Base-by-base conservation (phyloP, 2,113 vertebrate species). In the Ammodytes dubius region DNA sequence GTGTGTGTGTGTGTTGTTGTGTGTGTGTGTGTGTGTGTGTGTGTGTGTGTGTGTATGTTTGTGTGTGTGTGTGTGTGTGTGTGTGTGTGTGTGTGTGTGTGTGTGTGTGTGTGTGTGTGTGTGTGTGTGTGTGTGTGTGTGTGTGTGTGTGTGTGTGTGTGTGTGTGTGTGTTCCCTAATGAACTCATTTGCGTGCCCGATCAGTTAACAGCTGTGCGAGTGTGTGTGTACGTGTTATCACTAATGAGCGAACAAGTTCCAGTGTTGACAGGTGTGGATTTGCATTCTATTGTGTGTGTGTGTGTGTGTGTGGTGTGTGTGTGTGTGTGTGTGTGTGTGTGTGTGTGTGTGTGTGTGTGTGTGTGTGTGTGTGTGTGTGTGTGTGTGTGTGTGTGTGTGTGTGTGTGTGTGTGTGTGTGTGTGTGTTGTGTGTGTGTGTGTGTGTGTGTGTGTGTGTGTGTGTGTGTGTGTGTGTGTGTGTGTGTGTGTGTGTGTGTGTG, bases 141-240 rank as follows among this genome's bases (percentile, higher is more conserved):
- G 49, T 72, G 58, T 58, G 11, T 37, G 56, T 13, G 27, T 13
- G 19, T 39, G 45, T 47, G 65, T 27, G 15, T 68, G 64, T 68
- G 54, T 57, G 37, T 69, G 40, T 65, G 15, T 59, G 63, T 59
- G 0, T 35, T 52, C 65, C 13, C 37, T 53, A 74, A 70, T 66
- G 61, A 87, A 61, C 66, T 79, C 5, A 59, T 66, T 40, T 74
- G 68, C 37, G 37, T 66, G 65, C 42, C 40, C 50, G 77, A 46
- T 82, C 79, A 60, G 40, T 27, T 37, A 43, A 45, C 63, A 76
- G 56, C 71, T 69, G 59, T 78, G 68, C 65, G 45, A 11, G 57
- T 78, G 61, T 68, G 70, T 85, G 72, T 78, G 47, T 83, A 2
- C 74, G 76, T 88, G 74, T 80, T 52, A 43, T 58, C 82, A 5